Base-by-base conservation (phyloP, 1,140 invertebrate species). In the Papilio polytes region DNA sequence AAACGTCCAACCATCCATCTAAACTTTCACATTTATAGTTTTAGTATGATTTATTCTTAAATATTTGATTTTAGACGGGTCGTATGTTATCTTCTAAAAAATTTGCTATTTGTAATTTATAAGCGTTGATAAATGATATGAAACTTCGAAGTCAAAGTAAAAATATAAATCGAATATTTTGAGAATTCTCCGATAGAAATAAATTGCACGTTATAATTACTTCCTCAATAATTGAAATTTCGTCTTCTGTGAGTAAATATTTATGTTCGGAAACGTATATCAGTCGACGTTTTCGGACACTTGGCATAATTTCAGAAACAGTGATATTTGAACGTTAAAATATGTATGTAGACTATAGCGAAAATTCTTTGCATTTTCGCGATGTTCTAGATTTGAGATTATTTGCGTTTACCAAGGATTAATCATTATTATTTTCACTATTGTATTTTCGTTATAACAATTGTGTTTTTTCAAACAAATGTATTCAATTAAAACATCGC, bases 251-350 rank as follows among this genome's bases (percentile, higher is more conserved):
- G 12, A 31, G 22, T 31, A 31, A 70, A 70, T 36, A 70, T 70
- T 70, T 70, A 70, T 70, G 12, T 36, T 70, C 26, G 13, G 22
- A 36, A 70, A 70, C 63, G 12, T 63, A 63, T 63, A 63, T 63
- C 63, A 70, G 53, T 20, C 26, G 22, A 31, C 10, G 26, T 31
- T 70, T 70, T 31, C 63, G 63, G 26, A 31, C 22, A 31, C 63
- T 70, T 70, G 63, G 63, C 26, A 70, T 70, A 70, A 70, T 70
- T 31, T 70, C 63, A 70, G 63, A 70, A 41, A 31, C 22, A 18
- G 63, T 31, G 63, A 70, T 31, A 70, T 70, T 31, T 70, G 63
- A 70, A 70, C 63, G 26, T 70, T 70, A 70, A 63, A 20, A 56
- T 56, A 70, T 31, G 26, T 66, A 31, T 66, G 63, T 31, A 70